A percentile compares a stretch with the other conserved stretches of the same genome.
phyloP scores from a whole-genome alignment of 37 sponge, comb jelly and placozoan species.

The Aphrocallistes beatrix region DNA sequence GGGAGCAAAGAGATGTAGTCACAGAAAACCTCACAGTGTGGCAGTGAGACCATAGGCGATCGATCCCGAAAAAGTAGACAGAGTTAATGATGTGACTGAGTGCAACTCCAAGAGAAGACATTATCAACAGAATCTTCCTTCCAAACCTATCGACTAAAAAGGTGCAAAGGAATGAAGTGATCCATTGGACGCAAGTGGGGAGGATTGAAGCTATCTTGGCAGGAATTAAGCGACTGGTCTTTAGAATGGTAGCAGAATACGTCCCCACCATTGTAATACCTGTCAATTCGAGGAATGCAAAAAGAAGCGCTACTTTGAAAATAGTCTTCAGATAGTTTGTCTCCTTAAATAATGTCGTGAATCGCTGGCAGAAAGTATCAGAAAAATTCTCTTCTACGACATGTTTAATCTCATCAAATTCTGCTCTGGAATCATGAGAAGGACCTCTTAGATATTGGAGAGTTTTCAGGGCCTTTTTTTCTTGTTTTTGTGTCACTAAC shows the following conservation, averaged over 20 bases:
- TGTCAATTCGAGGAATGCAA: constrained; percentile 30
- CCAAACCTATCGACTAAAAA: constrained; percentile 50
- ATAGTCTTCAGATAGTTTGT: constrained; percentile 14
- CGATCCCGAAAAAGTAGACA: too few relatives aligned
- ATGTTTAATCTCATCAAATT: constrained; percentile 42
- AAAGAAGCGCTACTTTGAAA: constrained; percentile 8
- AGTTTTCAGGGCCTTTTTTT: neutral
- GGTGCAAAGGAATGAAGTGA: constrained; percentile 16
- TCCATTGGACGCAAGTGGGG: constrained; percentile 11
- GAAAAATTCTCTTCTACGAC: neutral
- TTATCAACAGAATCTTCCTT: constrained; percentile 36
- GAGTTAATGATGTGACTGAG: too few relatives aligned
- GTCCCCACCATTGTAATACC: constrained; percentile 22
- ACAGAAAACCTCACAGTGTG: too few relatives aligned
- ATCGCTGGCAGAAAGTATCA: neutral
- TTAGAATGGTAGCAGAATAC: constrained; percentile 24
- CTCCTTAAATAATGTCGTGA: constrained; percentile 22
- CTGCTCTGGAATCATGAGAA: neutral
- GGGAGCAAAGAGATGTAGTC: constrained; percentile 25
- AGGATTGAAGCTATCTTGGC: constrained; percentile 21
- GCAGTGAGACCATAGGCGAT: too few relatives aligned
- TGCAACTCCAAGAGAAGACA: constrained; percentile 22
- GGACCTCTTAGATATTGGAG: constrained; percentile 38
- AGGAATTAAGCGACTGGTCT: neutral
- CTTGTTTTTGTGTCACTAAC: too few relatives aligned